A percentile compares a stretch with the other conserved stretches of the same genome.
Conservation (phyloP, 2,888 invertebrate genomes). For the Endotricha flammealis region DNA sequence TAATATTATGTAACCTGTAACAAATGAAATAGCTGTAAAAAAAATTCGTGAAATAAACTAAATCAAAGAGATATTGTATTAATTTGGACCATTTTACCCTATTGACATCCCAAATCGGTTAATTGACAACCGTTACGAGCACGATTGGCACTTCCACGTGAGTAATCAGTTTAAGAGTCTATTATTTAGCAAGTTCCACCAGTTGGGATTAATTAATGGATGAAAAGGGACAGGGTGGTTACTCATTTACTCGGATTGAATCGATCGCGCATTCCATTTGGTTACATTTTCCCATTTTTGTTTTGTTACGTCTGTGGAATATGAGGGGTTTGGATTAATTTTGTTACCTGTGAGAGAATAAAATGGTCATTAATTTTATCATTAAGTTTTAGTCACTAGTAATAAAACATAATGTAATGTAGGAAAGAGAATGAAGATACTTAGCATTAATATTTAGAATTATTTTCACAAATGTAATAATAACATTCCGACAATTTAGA, state of each 20-base stretch:
- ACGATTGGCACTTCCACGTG: constrained; percentile 54
- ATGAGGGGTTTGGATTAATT: neutral
- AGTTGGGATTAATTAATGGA: constrained; percentile 67
- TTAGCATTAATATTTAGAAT: too few relatives aligned
- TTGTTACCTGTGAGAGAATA: neutral
- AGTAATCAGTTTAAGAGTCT: constrained; percentile 61
- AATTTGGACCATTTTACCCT: constrained; percentile 2
- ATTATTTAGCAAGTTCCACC: constrained; percentile 57
- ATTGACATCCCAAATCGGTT: constrained; percentile 21
- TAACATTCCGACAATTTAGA: too few relatives aligned
- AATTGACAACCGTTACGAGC: constrained; percentile 53
- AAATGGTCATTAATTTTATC: too few relatives aligned
- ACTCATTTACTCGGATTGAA: constrained; percentile 58
- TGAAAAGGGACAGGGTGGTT: constrained; percentile 62
- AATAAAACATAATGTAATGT: too few relatives aligned
- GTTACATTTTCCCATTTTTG: constrained; percentile 30
- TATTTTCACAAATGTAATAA: too few relatives aligned
- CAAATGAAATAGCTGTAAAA: too few relatives aligned
- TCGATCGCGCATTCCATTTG: constrained; percentile 36
- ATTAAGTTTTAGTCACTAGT: too few relatives aligned
- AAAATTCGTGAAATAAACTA: neutral
- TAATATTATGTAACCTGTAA: too few relatives aligned
- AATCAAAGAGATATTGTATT: neutral
- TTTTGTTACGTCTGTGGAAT: constrained; percentile 17
- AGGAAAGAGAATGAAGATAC: too few relatives aligned